Percentiles rank a stretch among this genome's conserved stretches.
Conservation (phyloP, 1,140 invertebrate species). For the fruit fly (Drosophila melanogaster) region DNA sequence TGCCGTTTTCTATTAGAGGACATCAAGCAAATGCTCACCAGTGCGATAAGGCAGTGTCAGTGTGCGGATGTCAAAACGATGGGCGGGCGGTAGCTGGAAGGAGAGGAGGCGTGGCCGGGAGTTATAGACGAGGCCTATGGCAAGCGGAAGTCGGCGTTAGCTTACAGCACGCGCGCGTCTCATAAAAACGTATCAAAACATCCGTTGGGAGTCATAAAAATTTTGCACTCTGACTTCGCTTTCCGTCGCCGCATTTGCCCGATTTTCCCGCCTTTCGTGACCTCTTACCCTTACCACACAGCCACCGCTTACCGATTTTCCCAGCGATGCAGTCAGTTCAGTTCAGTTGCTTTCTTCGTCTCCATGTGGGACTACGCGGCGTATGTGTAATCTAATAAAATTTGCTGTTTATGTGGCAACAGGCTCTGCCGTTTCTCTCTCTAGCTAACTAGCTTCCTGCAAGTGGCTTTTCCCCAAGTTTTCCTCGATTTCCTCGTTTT, state of each 20-base stretch:
- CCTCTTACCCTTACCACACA: too few relatives aligned
- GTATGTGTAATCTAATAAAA: conserved; percentile 83
- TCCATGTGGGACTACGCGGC: conserved; percentile 47
- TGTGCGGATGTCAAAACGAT: neutral
- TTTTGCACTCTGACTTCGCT: conserved; percentile 75
- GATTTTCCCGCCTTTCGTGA: neutral
- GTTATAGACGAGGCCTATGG: conserved; percentile 34
- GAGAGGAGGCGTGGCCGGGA: neutral
- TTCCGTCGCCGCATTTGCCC: conserved; percentile 23
- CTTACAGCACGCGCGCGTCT: conserved; percentile 82
- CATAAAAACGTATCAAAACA: conserved; percentile 83
- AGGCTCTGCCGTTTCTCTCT: conserved; percentile 37
- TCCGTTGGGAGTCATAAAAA: conserved; percentile 81
- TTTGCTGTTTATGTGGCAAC: conserved; percentile 81
- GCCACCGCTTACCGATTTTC: conserved; percentile 16
- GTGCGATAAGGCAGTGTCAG: conserved; percentile 47
- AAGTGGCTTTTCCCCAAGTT: conserved; percentile 12
- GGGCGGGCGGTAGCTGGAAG: neutral
- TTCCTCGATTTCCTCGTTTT: neutral
- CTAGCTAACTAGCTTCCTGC: conserved; percentile 29
- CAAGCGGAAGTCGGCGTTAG: conserved; percentile 57
- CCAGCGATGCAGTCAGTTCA: conserved; percentile 31
- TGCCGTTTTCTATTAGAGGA: conserved; percentile 69
- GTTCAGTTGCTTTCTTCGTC: conserved; percentile 10
- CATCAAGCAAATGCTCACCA: conserved; percentile 49